Evolutionary conservation across 2,888 invertebrate genomes (phyloP), one percentile per base, ranked within the genome.

Genomic region (Pycnomerus fuliginosus): DNA sequence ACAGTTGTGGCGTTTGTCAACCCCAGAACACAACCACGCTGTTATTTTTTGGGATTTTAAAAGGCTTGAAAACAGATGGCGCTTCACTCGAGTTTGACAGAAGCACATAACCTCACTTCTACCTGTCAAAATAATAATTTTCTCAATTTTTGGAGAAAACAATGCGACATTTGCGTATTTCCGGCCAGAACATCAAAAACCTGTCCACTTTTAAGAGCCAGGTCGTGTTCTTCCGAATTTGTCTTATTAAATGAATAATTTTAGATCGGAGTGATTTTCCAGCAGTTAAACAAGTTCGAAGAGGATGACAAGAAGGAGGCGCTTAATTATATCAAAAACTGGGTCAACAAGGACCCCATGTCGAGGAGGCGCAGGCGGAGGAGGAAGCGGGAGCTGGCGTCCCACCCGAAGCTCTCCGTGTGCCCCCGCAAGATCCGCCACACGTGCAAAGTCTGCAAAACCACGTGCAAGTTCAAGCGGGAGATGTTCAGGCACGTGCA

Each of bases 401-500:
- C n/a, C n/a, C n/a, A n/a, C n/a, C n/a, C n/a, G n/a, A n/a, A n/a
- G n/a, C n/a, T n/a, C n/a, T n/a, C n/a, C n/a, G n/a, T n/a, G n/a
- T n/a, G n/a, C n/a, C n/a, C n/a, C n/a, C n/a, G n/a, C n/a, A n/a
- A n/a, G n/a, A n/a, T n/a, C n/a, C n/a, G n/a, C n/a, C n/a, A n/a
- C n/a, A n/a, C n/a, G n/a, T 60, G 60, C 42, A 39, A 39, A 25
- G 33, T 44, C 8, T 60, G 60, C 35, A 33, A 45, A 11, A 27
- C 38, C 29, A 32, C 20, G 7, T 50, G 44, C n/a, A 53, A 34
- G 30, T 47, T 47, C 5, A 59, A 49, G 42, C 31, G 39, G n/a
- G 28, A 32, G n/a, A 52, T 60, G 27, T 44, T 58, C 10, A 53
- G 52, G 32, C 61, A 61, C 42, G 30, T 61, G 17, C 48, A 56